phyloP scores from a whole-genome alignment of 2,797 vertebrate genomes.

The Sebastes hubbsi region DNA sequence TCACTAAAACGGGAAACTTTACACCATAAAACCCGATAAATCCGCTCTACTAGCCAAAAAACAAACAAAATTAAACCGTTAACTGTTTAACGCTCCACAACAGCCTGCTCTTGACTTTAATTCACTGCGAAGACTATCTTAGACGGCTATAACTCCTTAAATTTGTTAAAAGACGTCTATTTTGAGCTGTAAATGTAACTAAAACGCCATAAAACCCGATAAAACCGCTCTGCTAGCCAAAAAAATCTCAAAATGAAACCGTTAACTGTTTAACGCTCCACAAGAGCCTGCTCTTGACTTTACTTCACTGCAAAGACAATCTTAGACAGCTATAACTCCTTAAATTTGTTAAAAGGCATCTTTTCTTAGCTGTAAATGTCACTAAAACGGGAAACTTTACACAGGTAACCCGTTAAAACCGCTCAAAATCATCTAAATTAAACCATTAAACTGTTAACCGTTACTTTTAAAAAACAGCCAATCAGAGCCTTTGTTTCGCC shows the following conservation, averaged over 20 bases:
- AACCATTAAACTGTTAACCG: background rate
- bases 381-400: too few relatives aligned
- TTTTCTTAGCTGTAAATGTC: background rate
- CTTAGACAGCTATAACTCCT: background rate
- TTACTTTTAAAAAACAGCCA: constrained; percentile 6
- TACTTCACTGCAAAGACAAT: background rate
- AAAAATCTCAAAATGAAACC: too few relatives aligned
- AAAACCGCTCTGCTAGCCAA: background rate
- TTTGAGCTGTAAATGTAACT: background rate
- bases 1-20: too few relatives aligned
- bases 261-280: background rate
- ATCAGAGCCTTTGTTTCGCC: background rate
- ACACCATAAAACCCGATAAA: too few relatives aligned
- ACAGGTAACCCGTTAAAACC: too few relatives aligned
- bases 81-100: too few relatives aligned
- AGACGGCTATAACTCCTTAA: background rate
- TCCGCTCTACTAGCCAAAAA: too few relatives aligned
- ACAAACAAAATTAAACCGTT: background rate
- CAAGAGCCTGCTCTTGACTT: constrained; percentile 40
- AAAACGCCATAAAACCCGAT: too few relatives aligned
- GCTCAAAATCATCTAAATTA: too few relatives aligned
- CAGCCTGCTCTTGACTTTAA: background rate
- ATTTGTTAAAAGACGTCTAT: background rate
- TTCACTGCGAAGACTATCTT: background rate
- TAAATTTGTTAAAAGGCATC: background rate